phyloP scores from a whole-genome alignment of 1,140 invertebrate genomes.

The Pristionchus pacificus region DNA sequence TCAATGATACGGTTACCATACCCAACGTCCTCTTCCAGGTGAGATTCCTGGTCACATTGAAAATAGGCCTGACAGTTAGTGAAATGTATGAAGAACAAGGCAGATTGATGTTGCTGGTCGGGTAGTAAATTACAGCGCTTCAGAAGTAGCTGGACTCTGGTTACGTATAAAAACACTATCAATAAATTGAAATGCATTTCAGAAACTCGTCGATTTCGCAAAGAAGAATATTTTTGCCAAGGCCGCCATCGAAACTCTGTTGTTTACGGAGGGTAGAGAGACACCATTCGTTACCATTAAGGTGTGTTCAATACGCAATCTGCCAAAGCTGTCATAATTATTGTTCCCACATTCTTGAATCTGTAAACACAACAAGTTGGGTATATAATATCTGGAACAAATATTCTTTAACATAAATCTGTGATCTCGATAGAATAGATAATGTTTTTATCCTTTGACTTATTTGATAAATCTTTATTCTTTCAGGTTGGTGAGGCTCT shows the following conservation, averaged over 20 bases:
- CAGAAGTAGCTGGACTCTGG: no score
- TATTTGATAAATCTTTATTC: neutral
- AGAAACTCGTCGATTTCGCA: constrained; percentile 39
- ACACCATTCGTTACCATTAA: constrained; percentile 33
- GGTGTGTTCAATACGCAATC: neutral
- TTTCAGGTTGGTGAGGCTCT: constrained; percentile 42
- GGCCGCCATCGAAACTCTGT: constrained; percentile 28
- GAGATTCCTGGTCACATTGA: constrained; percentile 5
- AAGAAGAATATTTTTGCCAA: neutral
- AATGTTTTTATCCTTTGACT: neutral
- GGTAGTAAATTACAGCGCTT: no score
- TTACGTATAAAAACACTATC: no score
- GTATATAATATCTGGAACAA: neutral
- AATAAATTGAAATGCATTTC: no score
- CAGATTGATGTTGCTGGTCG: no score
- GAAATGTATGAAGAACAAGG: no score
- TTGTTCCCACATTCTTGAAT: neutral
- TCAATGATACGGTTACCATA: constrained; percentile 43
- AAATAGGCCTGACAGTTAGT: no score
- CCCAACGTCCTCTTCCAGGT: constrained; percentile 54
- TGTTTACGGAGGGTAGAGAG: constrained; percentile 20
- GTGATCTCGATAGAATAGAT: neutral
- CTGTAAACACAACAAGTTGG: neutral
- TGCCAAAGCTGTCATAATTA: neutral
- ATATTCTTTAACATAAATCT: neutral